Base-by-base conservation (phyloP, 2,888 invertebrate species). In the Aspidiotus destructor region DNA sequence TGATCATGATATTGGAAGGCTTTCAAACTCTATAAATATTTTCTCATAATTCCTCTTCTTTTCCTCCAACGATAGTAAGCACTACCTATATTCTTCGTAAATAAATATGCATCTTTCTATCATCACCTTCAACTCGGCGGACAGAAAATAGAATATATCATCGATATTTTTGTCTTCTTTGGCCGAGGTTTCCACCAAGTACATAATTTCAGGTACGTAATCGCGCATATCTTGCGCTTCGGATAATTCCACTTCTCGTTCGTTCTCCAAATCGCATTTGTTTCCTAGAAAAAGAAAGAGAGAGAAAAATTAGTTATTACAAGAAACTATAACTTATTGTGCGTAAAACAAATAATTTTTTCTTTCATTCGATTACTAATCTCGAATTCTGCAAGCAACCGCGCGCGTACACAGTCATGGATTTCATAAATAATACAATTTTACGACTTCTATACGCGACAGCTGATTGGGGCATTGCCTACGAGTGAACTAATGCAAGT, bases 121-220 rank as follows among this genome's bases (percentile, higher is more conserved):
- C 8, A 48, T 74, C 76, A 86, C 90, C 84, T 93, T 94, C 71
- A 94, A 80, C 80, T 92, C 91, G 62, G 88, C 87, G 68, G 93
- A 93, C 75, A 94, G 80, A 75, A 86, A 87, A 71, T 88, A 83
- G 79, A 94, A 94, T 72, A 90, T 88, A 74, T 89, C 88, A 77
- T 94, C 93, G 73, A 94, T 86, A 79, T 93, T 92, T 62, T 88
- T 88, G 76, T 93, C 93, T 75, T 89, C 90, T 79, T 93, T 92
- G 71, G 92, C 92, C 71, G 92, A 93, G 11, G 92, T 89, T 79
- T 93, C 92, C 80, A 92, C 82, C 48, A 91, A 87, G 77, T 88
- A 88, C 77, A 91, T 82, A 62, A 92, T 87, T 80, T 92, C 92
- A 28, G 91, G 89, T 75, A 90, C 85, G 77, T 87, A 89, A 74